Percentiles rank a stretch among this genome's conserved stretches.
phyloP scores from a whole-genome alignment of 2,797 vertebrate genomes.

The Myiothlypis coronata region DNA sequence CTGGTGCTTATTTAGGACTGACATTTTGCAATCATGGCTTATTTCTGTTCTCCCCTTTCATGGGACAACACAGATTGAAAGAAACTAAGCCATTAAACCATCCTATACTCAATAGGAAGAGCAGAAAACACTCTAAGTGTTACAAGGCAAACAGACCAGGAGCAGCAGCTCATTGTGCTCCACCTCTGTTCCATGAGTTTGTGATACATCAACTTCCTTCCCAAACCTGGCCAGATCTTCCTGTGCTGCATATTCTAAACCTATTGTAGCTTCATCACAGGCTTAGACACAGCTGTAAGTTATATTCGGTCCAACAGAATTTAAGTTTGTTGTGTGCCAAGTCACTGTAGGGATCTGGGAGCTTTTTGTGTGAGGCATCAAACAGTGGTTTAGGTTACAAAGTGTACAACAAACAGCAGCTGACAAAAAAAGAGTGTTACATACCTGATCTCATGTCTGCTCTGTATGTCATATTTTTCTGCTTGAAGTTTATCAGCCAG shows the following conservation, averaged over 20 bases:
- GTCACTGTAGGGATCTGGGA: neutral
- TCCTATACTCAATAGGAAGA: neutral
- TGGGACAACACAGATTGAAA: neutral
- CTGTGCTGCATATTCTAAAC: neutral
- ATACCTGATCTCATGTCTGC: conserved; percentile 88
- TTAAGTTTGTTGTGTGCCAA: neutral
- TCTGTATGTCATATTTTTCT: conserved; percentile 89
- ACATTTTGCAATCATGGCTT: neutral
- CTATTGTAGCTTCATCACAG: neutral
- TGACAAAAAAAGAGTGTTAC: neutral
- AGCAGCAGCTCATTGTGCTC: neutral
- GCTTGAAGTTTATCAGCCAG: conserved; percentile 90
- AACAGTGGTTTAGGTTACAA: neutral
- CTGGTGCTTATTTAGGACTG: neutral
- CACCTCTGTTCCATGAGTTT: neutral
- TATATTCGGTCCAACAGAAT: neutral
- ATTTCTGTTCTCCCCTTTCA: neutral
- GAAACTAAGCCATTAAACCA: neutral
- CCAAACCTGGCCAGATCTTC: neutral
- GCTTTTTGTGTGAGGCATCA: neutral
- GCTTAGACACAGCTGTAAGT: neutral
- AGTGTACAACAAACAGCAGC: neutral
- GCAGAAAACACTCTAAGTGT: neutral
- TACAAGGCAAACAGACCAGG: neutral
- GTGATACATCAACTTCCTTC: neutral